Percentiles rank a stretch among this genome's conserved stretches.
Conservation (phyloP, 2,888 invertebrate genomes). For the Drosophila subsilvestris region DNA sequence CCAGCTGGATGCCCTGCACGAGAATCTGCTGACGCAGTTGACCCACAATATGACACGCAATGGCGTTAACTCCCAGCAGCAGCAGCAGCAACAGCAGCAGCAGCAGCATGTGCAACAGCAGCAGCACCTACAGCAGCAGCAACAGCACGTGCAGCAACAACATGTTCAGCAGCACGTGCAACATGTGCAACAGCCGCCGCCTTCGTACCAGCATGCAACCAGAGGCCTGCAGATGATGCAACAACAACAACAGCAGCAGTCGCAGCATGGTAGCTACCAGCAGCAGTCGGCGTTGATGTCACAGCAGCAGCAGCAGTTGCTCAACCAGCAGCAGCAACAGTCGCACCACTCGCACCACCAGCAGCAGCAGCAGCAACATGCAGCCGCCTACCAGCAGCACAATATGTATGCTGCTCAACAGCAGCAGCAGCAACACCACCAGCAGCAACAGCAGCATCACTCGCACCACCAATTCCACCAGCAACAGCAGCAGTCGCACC, state of each 20-base stretch:
- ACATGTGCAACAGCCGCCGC: conserved; percentile 75
- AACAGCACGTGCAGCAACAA: conserved; percentile 84
- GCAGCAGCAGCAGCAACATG: conserved; percentile 81
- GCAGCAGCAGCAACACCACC: conserved; percentile 82
- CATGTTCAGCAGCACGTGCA: conserved; percentile 86
- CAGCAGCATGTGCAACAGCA: conserved; percentile 85
- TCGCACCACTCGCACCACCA: conserved; percentile 83
- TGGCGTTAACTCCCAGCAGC: conserved; percentile 82
- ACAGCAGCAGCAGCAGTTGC: conserved; percentile 85
- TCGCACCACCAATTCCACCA: conserved; percentile 51
- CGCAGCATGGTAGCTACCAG: conserved; percentile 86
- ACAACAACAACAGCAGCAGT: conserved; percentile 87
- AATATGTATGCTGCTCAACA: conserved; percentile 60
- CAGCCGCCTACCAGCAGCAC: conserved; percentile 83
- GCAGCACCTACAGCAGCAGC: conserved; percentile 79
- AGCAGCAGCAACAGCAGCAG: conserved; percentile 87
- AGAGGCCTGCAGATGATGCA: conserved; percentile 75
- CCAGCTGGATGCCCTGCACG: conserved; percentile 89
- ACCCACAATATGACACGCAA: conserved; percentile 83
- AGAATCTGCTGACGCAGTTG: conserved; percentile 87
- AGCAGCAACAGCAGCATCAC: conserved; percentile 84
- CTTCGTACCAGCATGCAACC: conserved; percentile 81
- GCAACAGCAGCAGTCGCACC: conserved; percentile 66
- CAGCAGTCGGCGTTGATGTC: conserved; percentile 84
- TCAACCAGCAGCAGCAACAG: conserved; percentile 85